Evolutionary conservation across 2,113 vertebrate species (phyloP), one percentile per base, ranked within the genome.

Genomic region (Sterrhoptilus dennistouni): DNA sequence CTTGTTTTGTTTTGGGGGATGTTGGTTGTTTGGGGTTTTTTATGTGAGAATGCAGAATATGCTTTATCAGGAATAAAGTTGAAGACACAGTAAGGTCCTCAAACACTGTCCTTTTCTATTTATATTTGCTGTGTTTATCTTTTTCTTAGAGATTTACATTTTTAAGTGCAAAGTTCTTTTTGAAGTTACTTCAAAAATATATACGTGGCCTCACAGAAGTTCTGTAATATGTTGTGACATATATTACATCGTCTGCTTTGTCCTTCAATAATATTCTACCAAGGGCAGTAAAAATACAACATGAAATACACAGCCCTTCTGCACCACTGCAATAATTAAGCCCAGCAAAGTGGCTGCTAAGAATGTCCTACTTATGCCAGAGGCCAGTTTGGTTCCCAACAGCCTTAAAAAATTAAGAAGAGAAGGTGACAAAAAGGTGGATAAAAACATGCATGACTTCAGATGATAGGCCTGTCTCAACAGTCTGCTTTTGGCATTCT

Each of bases 371-470:
- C 83, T 89, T 65, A 33, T 83, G 81, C 84, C 65, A 85, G 61
- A 3, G 70, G 81, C 57, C 49, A 82, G 13, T 79, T 85, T 90
- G 14, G 3, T 71, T 95, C 87, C 57, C 65, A 90, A 40, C 22
- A 90, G 82, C 75, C 95, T 90, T 85, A 44, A 90, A 87, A 94
- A 79, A 25, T 72, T 85, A 82, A 53, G 65, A 78, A 52, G 68
- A 76, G 75, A 76, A 83, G 28, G 92, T 83, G 88, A 86, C 66
- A 83, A 94, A 96, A 88, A 88, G 61, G 54, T 92, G 94, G 79
- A 83, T 50, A 49, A 79, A 84, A 76, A 22, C 65, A 76, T 90
- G 74, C 75, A 35, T 88, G 88, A 56, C 61, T 83, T 95, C 19
- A 21, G 53, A 19, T 61, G 31, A 57, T 40, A 59, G 66, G 53